Evolutionary conservation across 2,888 invertebrate species (phyloP).

Genomic region (Melinaea menophilus): DNA sequence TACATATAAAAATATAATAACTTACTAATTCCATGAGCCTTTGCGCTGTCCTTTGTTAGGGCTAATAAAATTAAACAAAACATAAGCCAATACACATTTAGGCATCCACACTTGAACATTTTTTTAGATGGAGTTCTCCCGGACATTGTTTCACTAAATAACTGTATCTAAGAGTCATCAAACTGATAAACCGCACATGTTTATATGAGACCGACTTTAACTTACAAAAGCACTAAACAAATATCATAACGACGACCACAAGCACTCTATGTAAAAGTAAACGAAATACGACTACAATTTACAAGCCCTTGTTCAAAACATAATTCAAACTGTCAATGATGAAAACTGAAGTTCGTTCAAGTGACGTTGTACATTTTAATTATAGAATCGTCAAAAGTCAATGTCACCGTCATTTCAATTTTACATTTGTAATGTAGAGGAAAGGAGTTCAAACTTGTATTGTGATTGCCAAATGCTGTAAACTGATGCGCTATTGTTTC

Average conservation of each 20-base stretch:
- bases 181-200: conserved; percentile 24
- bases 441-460: too few species aligned
- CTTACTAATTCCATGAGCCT: conserved; percentile 64
- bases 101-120: conserved; percentile 57
- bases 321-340: background rate
- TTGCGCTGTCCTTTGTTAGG: conserved; percentile 61
- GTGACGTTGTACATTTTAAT: background rate
- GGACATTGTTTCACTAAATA: conserved; percentile 13
- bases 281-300: conserved; percentile 1
- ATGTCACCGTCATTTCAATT: background rate
- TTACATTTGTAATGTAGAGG: too few species aligned
- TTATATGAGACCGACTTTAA: conserved; percentile 15
- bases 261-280: conserved; percentile 3
- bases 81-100: conserved; percentile 57
- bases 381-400: background rate
- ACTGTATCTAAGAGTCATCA: conserved; percentile 10
- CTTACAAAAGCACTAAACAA: conserved; percentile 17
- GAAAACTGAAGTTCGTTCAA: background rate
- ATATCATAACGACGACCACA: background rate
- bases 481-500: too few species aligned
- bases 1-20: conserved; percentile 27
- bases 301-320: background rate
- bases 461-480: too few species aligned
- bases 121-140: conserved; percentile 42
- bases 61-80: conserved; percentile 59